A percentile compares a stretch with the other conserved stretches of the same genome.
Evolutionary conservation across 1,140 invertebrate species (phyloP).

Genomic region (Achroia grisella): DNA sequence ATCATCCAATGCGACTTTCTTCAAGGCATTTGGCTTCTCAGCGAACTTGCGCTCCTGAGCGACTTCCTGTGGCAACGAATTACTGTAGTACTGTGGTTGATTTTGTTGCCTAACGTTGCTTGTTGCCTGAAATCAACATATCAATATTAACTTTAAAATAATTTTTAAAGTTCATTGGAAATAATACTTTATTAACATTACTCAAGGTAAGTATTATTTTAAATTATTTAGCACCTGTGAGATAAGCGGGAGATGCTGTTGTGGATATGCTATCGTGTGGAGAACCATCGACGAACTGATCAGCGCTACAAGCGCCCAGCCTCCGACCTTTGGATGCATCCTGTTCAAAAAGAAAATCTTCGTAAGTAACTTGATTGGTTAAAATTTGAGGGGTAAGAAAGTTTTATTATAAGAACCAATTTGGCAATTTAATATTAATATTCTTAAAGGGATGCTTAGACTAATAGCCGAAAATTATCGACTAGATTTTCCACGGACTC

Average conservation of each 20-base stretch:
- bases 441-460: no score
- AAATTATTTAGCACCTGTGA: constrained; percentile 43
- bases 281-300: constrained; percentile 72
- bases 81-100: constrained; percentile 71
- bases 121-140: constrained; percentile 46
- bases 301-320: constrained; percentile 72
- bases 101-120: constrained; percentile 67
- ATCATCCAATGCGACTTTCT: constrained; percentile 88
- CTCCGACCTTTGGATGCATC: constrained; percentile 68
- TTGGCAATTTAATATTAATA: no score
- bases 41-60: constrained; percentile 84
- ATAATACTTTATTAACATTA: no score
- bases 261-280: constrained; percentile 74
- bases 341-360: constrained; percentile 38
- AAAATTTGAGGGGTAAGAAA: no score
- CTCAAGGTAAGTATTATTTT: no score
- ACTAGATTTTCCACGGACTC: no score
- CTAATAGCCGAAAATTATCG: no score
- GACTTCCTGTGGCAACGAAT: constrained; percentile 39
- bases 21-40: constrained; percentile 89
- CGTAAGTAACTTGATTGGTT: constrained; percentile 16
- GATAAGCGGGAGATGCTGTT: constrained; percentile 63
- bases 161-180: no score
- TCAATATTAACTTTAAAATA: no score
- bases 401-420: no score